Evolutionary conservation across 2,113 vertebrate species (phyloP).

Genomic region (Recurvirostra avosetta): DNA sequence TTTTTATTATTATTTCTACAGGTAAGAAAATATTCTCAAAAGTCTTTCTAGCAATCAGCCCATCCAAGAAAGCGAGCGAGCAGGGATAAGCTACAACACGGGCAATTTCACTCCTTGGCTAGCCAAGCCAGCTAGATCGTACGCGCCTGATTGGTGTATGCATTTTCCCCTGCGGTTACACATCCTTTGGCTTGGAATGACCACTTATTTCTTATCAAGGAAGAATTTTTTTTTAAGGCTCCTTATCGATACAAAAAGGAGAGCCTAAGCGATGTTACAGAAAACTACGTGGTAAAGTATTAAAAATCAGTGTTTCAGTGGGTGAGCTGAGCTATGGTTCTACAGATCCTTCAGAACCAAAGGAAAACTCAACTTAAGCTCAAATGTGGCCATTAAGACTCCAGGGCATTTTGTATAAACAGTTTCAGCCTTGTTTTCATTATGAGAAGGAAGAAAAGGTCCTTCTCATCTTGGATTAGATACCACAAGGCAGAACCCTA

Average conservation of each 20-base stretch:
- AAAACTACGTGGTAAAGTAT: neutral
- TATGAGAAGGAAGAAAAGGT: neutral
- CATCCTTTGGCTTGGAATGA: neutral
- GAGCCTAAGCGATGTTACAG: neutral
- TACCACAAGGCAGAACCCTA: neutral
- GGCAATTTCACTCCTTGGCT: neutral
- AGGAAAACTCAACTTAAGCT: neutral
- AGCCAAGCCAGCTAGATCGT: neutral
- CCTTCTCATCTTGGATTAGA: neutral
- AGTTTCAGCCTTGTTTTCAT: neutral
- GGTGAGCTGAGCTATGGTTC: fast-evolving
- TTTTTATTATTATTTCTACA: neutral
- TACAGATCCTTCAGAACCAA: neutral
- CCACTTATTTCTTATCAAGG: neutral
- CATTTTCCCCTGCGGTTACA: neutral
- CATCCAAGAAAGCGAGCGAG: fast-evolving
- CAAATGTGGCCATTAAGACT: neutral
- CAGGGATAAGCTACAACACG: neutral
- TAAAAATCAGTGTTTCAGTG: neutral
- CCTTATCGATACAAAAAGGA: neutral
- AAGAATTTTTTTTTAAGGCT: neutral
- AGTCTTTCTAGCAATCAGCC: neutral
- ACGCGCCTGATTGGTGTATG: fast-evolving
- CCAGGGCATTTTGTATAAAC: neutral
- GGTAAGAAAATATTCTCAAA: neutral